Evolutionary conservation across 1,140 invertebrate species (phyloP), one percentile per base, ranked within the genome.

Genomic region (Neodiprion lecontei): DNA sequence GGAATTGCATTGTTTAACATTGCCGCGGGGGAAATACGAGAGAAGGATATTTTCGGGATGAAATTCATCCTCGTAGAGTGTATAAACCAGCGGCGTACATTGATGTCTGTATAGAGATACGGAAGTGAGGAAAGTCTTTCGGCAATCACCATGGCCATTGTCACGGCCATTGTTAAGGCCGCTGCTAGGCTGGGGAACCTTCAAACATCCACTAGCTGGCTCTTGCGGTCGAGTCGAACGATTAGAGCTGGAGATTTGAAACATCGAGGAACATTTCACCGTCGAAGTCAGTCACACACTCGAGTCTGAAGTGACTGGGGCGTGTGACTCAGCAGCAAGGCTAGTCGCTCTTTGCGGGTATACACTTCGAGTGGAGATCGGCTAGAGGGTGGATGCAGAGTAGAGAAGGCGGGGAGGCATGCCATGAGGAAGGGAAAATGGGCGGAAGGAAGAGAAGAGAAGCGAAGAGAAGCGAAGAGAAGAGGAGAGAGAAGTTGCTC

Each of bases 251-350:
- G 53, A 9, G 53, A 17, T 61, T 61, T 61, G 53, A 61, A 61
- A 61, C 53, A 61, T 61, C 53, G 53, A 17, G 53, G 53, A 61
- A 61, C 53, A 61, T 61, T 61, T 61, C n/a, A 61, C 53, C 53
- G 11, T 12, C 11, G 53, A 61, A 61, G 53, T 61, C 53, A 61
- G 53, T 61, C 53, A 61, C 53, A 61, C 53, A 61, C 53, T 61
- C 53, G 53, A 61, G 53, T 61, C 53, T 61, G 53, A 61, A 61
- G 53, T 61, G 53, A 61, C 53, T 61, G 53, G 53, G n/a, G 53
- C 53, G 53, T 61, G 53, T 61, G 53, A 61, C 53, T 61, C 53
- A 61, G 53, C 53, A 61, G 53, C 53, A 61, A 61, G n/a, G 53
- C 53, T 5, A 61, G 53, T 61, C 53, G 7, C 53, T 61, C 53